A percentile compares a stretch with the other conserved stretches of the same genome.
Evolutionary conservation across 2,113 vertebrate species (phyloP).

Genomic region (Brachypteracias leptosomus): DNA sequence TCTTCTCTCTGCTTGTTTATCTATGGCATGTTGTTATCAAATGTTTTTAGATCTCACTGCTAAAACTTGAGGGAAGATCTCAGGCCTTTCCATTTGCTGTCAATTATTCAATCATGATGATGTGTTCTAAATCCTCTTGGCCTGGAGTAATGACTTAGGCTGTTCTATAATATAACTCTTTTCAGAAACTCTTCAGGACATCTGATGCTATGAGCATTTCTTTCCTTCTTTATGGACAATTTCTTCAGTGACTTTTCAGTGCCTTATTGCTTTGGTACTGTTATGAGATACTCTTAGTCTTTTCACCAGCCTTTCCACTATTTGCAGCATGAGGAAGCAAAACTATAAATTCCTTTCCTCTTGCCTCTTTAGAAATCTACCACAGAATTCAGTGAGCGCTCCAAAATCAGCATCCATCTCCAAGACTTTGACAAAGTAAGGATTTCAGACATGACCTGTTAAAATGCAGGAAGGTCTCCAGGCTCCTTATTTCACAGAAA

Average conservation of each 20-base stretch:
- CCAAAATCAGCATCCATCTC: background rate
- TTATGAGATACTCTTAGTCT: background rate
- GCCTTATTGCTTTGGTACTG: background rate
- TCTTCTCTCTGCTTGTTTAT: background rate
- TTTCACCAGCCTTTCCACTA: background rate
- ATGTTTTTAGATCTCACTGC: background rate
- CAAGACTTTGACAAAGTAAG: background rate
- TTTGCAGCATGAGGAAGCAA: background rate
- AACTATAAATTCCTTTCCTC: background rate
- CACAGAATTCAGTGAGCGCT: background rate
- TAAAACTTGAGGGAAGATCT: background rate
- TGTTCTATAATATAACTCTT: background rate
- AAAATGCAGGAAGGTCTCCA: background rate
- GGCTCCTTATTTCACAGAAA: background rate
- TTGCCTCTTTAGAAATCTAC: background rate
- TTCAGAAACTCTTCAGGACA: background rate
- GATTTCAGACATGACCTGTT: background rate
- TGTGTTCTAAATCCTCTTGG: background rate
- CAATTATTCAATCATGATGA: background rate
- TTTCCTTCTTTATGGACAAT: background rate
- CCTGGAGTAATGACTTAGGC: background rate
- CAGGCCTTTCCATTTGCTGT: background rate
- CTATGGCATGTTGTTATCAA: background rate
- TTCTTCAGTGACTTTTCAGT: background rate
- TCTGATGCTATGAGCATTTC: background rate